Evolutionary conservation across 2,113 vertebrate species (phyloP), one percentile per base, ranked within the genome.

Genomic region (Eptesicus fuscus): DNA sequence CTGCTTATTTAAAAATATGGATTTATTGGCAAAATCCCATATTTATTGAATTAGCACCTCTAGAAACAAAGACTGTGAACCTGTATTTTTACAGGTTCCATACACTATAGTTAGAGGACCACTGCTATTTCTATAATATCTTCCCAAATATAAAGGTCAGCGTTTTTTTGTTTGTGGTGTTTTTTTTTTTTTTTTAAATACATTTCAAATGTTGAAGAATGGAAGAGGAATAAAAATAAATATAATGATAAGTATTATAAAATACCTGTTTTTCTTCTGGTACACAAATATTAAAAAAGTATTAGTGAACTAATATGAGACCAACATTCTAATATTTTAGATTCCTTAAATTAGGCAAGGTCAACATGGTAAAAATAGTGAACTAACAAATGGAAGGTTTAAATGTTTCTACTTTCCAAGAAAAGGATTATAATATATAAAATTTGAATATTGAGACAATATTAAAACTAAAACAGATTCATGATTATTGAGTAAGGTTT

Each of bases 141-240:
- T 88, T 93, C 11, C 11, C n/a, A 86, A 86, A 77, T 28, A 79
- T 86, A 80, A 92, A 86, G 14, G 2, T 44, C 51, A 74, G 5
- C 3, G 13, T 11, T 90, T 84, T 82, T 59, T 59, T 59, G 56
- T 59, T 59, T 59, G 56, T 56, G 18, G 4, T 6, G 16, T 18
- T 90, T 84, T 56, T 12, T 4, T 61, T 25, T 8, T 56, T 9
- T 22, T 53, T 69, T 83, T 71, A 37, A 65, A 67, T 53, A 82
- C 78, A 67, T 78, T 10, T 17, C 5, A 89, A 79, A 20, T 63
- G 11, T 73, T 93, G 25, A 5, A 63, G 32, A 74, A 73, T 88
- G 56, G 14, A 95, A 89, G 17, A 88, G 7, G 6, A 89, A 86
- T 92, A 59, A 74, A 90, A 93, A 53, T 83, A 47, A 83, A 40